Evolutionary conservation across 2,113 vertebrate species (phyloP), one percentile per base, ranked within the genome.

Genomic region (Tupaia tana): DNA sequence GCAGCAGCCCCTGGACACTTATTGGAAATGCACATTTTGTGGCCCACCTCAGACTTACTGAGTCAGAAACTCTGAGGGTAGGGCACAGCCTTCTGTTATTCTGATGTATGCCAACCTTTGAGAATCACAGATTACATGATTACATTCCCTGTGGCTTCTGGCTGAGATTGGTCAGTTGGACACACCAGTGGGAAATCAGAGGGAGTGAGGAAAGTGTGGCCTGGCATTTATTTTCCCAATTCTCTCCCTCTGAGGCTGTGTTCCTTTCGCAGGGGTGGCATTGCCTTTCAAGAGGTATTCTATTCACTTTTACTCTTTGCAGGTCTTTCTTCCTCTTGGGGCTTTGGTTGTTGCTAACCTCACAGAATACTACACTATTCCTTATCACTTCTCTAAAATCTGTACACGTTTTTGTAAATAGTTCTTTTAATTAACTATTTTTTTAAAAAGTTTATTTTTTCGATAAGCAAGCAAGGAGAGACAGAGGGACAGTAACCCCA

Each of bases 341-440:
- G 34, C 14, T 78, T 12, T 27, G 94, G 25, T 67, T 71, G 1
- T 86, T 59, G 61, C 14, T 66, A 34, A 18, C 18, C 24, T 78
- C 31, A 66, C 3, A 56, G 19, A 27, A 29, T 25, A 54, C 59
- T 75, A n/a, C 7, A 15, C 52, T 91, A 74, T 74, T 16, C 52
- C 73, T 88, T 87, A 56, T 59, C 58, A 63, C 18, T 12, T 89
- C 43, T 94, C 22, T 54, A 66, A 92, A 95, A 94, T 85, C 29
- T 90, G 29, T 31, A 27, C 27, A 71, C 24, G 27, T 13, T 78
- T 89, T 86, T 66, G 5, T 86, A 73, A 92, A 87, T 59, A 90
- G 9, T 59, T 6, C 31, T 20, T 66, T 90, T 75, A 54, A 56
- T 90, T 43, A 43, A 43, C 43, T 43, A 3, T 43, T 43, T 43